phyloP scores from a whole-genome alignment of 1,140 invertebrate genomes.

The Telenomus remus region DNA sequence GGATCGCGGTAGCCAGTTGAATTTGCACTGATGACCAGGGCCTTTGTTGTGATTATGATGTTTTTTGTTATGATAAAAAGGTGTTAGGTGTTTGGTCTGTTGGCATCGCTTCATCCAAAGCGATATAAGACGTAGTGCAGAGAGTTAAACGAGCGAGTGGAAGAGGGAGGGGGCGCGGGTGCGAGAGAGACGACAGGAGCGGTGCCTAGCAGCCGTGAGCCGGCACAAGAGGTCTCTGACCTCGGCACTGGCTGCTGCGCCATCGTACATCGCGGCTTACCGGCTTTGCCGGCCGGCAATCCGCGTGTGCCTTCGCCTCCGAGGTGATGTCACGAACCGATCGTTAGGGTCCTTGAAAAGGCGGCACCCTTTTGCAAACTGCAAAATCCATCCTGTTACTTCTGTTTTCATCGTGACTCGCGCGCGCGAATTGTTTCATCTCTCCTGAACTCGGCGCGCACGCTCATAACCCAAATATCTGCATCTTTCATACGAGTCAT shows the following conservation, averaged over 20 bases:
- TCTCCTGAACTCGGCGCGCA: constrained; percentile 18
- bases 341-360: constrained; percentile 60
- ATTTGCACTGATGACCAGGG: too few relatives aligned
- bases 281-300: constrained; percentile 51
- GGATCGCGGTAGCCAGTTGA: too few relatives aligned
- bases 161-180: constrained; percentile 23
- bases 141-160: constrained; percentile 56
- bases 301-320: constrained; percentile 57
- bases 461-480: constrained; percentile 30
- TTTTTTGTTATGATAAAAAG: not conserved
- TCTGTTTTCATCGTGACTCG: constrained; percentile 52
- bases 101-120: constrained; percentile 41
- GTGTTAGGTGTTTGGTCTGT: constrained; percentile 4
- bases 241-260: constrained; percentile 67
- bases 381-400: constrained; percentile 46
- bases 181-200: constrained; percentile 57
- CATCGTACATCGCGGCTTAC: constrained; percentile 51
- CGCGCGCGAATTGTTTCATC: constrained; percentile 42
- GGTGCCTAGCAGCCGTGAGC: constrained; percentile 63
- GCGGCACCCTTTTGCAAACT: constrained; percentile 51
- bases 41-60: too few relatives aligned
- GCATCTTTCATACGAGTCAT: constrained; percentile 12
- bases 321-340: constrained; percentile 66
- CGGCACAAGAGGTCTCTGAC: constrained; percentile 73
- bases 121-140: constrained; percentile 53